Evolutionary conservation across 2,888 invertebrate species (phyloP).

Genomic region (Osmoderma eremita): DNA sequence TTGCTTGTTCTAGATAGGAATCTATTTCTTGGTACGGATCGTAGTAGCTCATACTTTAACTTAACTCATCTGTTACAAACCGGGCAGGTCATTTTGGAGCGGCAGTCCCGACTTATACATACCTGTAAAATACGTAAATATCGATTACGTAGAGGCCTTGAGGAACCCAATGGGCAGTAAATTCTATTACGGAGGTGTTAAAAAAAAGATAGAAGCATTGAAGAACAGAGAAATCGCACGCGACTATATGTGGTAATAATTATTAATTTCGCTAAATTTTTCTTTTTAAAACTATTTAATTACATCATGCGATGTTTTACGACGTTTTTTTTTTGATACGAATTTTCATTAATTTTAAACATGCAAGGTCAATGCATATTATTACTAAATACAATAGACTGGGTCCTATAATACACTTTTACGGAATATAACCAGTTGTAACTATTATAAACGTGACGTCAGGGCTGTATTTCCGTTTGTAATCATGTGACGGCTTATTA

Average conservation of each 20-base stretch:
- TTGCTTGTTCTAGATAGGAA: conserved; percentile 65
- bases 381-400: not conserved
- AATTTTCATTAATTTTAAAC: conserved; percentile 18
- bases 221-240: not conserved
- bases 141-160: conserved; percentile 44
- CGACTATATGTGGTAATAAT: not conserved
- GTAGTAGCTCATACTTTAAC: conserved; percentile 53
- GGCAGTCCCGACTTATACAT: conserved; percentile 30
- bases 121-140: conserved; percentile 42
- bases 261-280: too few relatives aligned
- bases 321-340: too few relatives aligned
- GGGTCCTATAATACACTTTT: not conserved
- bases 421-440: conserved; percentile 35
- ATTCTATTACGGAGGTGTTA: conserved; percentile 36
- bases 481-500: conserved; percentile 14
- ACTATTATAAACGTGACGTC: conserved; percentile 39
- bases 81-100: conserved; percentile 52
- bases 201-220: too few relatives aligned
- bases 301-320: too few relatives aligned
- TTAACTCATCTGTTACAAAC: conserved; percentile 45
- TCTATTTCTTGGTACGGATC: conserved; percentile 66
- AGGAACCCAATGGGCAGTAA: conserved; percentile 34
- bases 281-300: too few relatives aligned
- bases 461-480: conserved; percentile 29
- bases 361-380: conserved; percentile 26